These are phyloP conservation scores for Botia almorhae DNA, from an alignment of 2,797 vertebrate genomes.

Conservation along the genomic window DNA sequence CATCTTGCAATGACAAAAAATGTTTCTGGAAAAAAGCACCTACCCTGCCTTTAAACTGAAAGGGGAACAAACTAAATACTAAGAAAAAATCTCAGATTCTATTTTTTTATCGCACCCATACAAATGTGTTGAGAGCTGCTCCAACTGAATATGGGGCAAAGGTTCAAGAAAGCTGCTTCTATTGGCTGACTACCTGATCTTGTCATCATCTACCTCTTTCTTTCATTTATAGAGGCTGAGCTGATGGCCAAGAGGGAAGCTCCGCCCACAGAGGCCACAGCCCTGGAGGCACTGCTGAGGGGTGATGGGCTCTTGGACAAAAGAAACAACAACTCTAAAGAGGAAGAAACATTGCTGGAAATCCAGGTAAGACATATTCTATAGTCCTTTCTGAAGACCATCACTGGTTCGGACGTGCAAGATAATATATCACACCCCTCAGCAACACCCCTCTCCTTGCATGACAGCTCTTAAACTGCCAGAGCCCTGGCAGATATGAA, in stretches of 20 bases:
- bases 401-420: background rate
- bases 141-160: background rate
- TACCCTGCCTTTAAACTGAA: too few species aligned
- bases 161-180: background rate
- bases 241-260: slow-evolving; percentile 89
- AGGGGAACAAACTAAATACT: too few species aligned
- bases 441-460: background rate
- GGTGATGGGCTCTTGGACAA: slow-evolving; percentile 91
- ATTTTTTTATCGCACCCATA: too few species aligned
- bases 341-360: slow-evolving; percentile 93
- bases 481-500: background rate
- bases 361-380: slow-evolving; percentile 85
- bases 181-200: background rate
- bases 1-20: too few species aligned
- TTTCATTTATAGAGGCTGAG: slow-evolving; percentile 85
- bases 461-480: background rate
- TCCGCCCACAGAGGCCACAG: slow-evolving; percentile 89
- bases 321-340: slow-evolving; percentile 80
- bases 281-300: slow-evolving; percentile 91
- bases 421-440: background rate
- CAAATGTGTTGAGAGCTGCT: too few species aligned
- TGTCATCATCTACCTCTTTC: slow-evolving; percentile 3
- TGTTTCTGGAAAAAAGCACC: too few species aligned
- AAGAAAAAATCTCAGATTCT: too few species aligned
- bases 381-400: background rate